These are phyloP conservation scores for Dasyurus viverrinus DNA, from an alignment of 2,113 vertebrate species.

Conservation along the genomic window DNA sequence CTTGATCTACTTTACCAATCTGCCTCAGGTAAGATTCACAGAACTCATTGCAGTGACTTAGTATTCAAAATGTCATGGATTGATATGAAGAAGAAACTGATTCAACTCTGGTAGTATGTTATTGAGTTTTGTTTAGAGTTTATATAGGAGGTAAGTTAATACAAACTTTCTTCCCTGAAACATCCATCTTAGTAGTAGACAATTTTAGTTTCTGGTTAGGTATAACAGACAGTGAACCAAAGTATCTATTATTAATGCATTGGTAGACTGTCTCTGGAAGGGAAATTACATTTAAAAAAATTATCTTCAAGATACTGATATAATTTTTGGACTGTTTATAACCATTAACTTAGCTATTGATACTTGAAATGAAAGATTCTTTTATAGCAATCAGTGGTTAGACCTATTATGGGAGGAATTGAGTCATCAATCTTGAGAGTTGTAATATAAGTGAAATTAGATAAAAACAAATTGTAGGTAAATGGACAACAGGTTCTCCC, in stretches of 20 bases:
- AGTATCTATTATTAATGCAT: background rate
- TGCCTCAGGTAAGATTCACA: background rate
- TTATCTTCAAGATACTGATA: background rate
- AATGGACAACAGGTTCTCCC: background rate
- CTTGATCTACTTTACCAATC: too few species aligned
- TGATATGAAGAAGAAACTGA: constrained; percentile 20
- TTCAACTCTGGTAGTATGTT: constrained; percentile 36
- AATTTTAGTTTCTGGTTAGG: background rate
- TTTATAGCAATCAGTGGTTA: background rate
- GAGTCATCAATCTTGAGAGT: background rate
- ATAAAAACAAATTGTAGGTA: background rate
- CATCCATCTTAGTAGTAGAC: background rate
- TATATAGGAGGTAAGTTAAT: constrained; percentile 30
- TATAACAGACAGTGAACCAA: background rate
- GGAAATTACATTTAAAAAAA: background rate
- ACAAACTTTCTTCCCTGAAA: background rate
- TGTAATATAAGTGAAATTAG: background rate
- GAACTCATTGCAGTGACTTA: constrained; percentile 8
- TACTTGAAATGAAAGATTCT: background rate
- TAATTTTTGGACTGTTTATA: background rate
- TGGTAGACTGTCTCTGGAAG: background rate
- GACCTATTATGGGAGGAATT: background rate
- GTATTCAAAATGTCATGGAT: background rate
- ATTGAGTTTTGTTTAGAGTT: constrained; percentile 26
- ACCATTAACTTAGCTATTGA: background rate